A percentile compares a stretch with the other conserved stretches of the same genome.
Conservation (phyloP, 2,113 vertebrate genomes). For the Varanus komodoensis region DNA sequence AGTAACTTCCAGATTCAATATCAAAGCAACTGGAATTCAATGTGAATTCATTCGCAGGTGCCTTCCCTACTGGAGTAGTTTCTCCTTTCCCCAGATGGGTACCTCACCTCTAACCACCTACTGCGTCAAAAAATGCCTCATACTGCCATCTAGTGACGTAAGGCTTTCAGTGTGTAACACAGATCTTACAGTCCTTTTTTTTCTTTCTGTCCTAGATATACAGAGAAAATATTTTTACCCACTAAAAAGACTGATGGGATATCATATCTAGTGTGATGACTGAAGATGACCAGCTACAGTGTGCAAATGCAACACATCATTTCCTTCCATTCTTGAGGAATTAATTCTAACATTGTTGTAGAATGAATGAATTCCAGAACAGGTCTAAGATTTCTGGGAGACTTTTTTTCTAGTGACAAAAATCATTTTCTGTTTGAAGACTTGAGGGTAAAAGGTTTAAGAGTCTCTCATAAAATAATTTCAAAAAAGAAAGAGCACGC, state of each 20-base stretch:
- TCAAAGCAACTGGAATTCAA: not conserved
- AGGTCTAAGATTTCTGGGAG: not conserved
- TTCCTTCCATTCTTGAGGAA: not conserved
- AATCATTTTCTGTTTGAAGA: not conserved
- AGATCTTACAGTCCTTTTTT: not conserved
- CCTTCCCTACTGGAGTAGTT: not conserved
- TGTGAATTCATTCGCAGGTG: not conserved
- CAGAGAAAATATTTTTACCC: not conserved
- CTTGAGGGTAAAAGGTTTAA: not conserved
- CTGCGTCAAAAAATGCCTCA: not conserved
- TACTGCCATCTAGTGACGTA: constrained; percentile 18
- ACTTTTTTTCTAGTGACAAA: not conserved
- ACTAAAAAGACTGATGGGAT: not conserved
- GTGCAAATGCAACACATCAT: not conserved
- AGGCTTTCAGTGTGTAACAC: not conserved
- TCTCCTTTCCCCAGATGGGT: accelerated
- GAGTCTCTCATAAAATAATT: constrained; percentile 1
- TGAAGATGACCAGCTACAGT: not conserved
- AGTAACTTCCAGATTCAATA: not conserved
- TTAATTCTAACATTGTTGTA: not conserved
- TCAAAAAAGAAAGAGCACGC: not conserved
- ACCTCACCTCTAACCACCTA: too few species aligned
- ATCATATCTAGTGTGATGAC: not conserved
- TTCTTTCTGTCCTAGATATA: not conserved
- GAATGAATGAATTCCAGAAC: not conserved